Base-by-base conservation (phyloP, 2,797 vertebrate genomes). In the Sebastes alutus region DNA sequence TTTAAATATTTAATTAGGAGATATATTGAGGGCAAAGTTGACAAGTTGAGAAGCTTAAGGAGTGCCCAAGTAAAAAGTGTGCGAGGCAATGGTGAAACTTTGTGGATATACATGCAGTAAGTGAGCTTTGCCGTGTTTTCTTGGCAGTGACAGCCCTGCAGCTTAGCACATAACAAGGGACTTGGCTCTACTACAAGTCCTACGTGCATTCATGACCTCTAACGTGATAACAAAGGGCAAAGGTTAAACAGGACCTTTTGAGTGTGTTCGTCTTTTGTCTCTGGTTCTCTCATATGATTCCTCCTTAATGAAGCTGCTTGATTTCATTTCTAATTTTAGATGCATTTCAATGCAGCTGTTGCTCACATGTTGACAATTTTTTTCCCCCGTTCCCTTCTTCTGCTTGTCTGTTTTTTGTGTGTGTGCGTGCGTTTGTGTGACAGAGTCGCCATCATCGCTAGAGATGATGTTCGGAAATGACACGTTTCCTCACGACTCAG, bases 401-500 rank as follows among this genome's bases (percentile, higher is more conserved):
- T 46, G 20, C 35, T 30, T 63, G 32, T 67, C 14, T 76, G 42
- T 70, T 12, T 65, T 23, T 25, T 71, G 20, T 71, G 63, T 59
- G 7, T 58, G 14, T 13, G 54, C 60, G 60, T 38, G 33, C 22
- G 5, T 68, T 13, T 81, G 60, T 72, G 73, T 76, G 74, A 76
- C 61, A 77, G 38, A 78, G 84, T 77, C 78, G 58, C 20, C 77
- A 75, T 85, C 77, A 78, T 67, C 20, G 33, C 65, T 6, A 46
- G 55, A 89, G 74, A 89, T 52, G 66, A 82, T 89, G 94, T 92
- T 90, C 86, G 88, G 92, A 96, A 96, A 96, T 94, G 95, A 95
- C 96, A 95, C 88, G 87, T 90, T 94, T 94, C 93, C 94, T 96
- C 95, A 94, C 81, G 88, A 96, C 95, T 97, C 96, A 96, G 92